Evolutionary conservation across 2,797 vertebrate genomes (phyloP), one percentile per base, ranked within the genome.

Genomic region (Tolypeutes matacus): DNA sequence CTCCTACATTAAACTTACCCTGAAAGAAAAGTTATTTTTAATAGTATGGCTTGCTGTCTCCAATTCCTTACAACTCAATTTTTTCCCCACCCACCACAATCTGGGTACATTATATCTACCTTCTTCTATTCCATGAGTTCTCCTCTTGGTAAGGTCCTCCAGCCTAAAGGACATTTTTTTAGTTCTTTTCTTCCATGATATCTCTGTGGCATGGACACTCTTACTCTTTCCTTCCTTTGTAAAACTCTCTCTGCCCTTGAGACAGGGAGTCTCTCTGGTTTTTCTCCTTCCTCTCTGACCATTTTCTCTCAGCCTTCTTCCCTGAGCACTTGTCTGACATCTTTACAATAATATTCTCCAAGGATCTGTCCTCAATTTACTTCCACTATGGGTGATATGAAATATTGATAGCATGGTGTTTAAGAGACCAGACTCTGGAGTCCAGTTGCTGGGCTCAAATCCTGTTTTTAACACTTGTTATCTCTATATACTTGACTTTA

Each of bases 171-270:
- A 46, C 46, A 36, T 87, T 88, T 39, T 85, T 36, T 49, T 36
- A 90, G 69, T 27, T 58, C 53, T 76, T 84, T 81, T 64, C 58
- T 62, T 75, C 39, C 5, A 85, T 46, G 27, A 82, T 17, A 56
- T 73, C 93, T 86, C 58, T 82, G 31, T 65, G 29, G 21, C 51
- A 82, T 18, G 6, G 65, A 73, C 25, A 60, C 20, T 51, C 42
- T 76, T 89, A 29, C 14, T 58, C 29, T 83, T 21, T 70, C 29
- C 64, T 53, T 49, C 25, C 21, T 64, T 73, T 34, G 73, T 94
- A 89, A 95, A 93, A 70, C 9, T 78, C 56, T 80, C 34, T 90
- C 53, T 73, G 14, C 39, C 86, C 15, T 76, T 67, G 17, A 42
- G 39, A 83, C 18, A 78, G n/a, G 1, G 46, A 46, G 23, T 72